Conservation (phyloP, 2,113 vertebrate species). For the Lichenostomus cassidix region DNA sequence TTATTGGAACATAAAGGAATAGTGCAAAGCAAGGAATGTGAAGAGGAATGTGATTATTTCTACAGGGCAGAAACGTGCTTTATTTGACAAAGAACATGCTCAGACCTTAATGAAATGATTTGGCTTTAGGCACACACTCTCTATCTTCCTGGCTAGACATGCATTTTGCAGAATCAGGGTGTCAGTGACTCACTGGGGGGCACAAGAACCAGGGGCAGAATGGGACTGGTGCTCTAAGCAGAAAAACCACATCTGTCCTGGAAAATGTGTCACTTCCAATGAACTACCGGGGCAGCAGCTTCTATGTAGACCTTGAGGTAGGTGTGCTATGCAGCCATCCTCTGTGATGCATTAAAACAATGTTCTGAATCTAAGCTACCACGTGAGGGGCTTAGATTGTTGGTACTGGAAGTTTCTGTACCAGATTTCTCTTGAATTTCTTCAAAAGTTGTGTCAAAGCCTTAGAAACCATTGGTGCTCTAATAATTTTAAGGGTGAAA, state of each 20-base stretch:
- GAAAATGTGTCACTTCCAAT: neutral
- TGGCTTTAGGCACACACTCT: neutral
- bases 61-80: neutral
- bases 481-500: neutral
- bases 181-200: neutral
- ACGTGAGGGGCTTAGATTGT: rapidly evolving
- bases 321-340: neutral
- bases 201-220: neutral
- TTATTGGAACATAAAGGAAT: slow-evolving; percentile 4
- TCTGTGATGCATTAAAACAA: neutral
- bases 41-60: neutral
- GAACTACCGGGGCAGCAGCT: neutral
- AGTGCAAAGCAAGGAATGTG: slow-evolving; percentile 8
- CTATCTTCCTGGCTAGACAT: neutral
- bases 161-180: neutral
- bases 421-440: neutral
- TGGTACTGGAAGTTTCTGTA: neutral
- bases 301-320: neutral
- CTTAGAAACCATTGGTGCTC: neutral
- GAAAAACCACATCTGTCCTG: neutral
- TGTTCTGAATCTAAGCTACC: neutral
- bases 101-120: neutral
- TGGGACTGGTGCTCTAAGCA: neutral
- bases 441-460: neutral
- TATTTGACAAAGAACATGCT: neutral